These are phyloP conservation scores for Anastatus disparis DNA, from an alignment of 1,140 invertebrate genomes.

Conservation along the genomic window DNA sequence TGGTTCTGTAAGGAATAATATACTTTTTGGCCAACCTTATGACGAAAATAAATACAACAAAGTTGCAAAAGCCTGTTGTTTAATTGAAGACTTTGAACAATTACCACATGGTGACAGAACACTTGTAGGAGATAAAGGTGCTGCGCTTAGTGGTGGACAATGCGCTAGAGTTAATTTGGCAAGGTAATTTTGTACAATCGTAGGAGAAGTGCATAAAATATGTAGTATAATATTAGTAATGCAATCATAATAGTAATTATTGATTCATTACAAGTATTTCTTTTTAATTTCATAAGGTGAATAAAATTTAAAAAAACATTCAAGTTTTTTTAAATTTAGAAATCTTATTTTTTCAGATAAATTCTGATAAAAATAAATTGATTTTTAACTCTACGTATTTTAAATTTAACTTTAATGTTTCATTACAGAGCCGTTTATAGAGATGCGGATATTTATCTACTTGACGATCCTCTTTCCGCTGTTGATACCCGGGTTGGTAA, in stretches of 20 bases:
- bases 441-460: constrained; percentile 81
- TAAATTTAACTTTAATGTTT: neutral
- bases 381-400: too few relatives aligned
- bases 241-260: too few relatives aligned
- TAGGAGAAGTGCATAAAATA: too few relatives aligned
- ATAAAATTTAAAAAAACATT: too few relatives aligned
- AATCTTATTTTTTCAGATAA: too few relatives aligned
- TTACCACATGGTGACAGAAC: constrained; percentile 85
- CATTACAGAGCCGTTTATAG: constrained; percentile 77
- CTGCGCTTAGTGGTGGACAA: constrained; percentile 89
- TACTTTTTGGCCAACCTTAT: constrained; percentile 68
- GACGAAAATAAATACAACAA: constrained; percentile 75
- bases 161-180: constrained; percentile 89
- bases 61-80: constrained; percentile 79
- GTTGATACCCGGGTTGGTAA: constrained; percentile 81
- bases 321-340: too few relatives aligned
- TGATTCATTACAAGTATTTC: too few relatives aligned
- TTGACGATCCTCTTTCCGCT: constrained; percentile 83
- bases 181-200: constrained; percentile 22
- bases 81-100: constrained; percentile 82
- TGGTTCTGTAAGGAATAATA: constrained; percentile 52
- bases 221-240: too few relatives aligned
- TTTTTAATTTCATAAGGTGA: too few relatives aligned
- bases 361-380: too few relatives aligned
- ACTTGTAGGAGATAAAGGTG: constrained; percentile 86